A percentile compares a stretch with the other conserved stretches of the same genome.
Conservation (phyloP, 2,888 invertebrate genomes). For the Eledona agricola region DNA sequence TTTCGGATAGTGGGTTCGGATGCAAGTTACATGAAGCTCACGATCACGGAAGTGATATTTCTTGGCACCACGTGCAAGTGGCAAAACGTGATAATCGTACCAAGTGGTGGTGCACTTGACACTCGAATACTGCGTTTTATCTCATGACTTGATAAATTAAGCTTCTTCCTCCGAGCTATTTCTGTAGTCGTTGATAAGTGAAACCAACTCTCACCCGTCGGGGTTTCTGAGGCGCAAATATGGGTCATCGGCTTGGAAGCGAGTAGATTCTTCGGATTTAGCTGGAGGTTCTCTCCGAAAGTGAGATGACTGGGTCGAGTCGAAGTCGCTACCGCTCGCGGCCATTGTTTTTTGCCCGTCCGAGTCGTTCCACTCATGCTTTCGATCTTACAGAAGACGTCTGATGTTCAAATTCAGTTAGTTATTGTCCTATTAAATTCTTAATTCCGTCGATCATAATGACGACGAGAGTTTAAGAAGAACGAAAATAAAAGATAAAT, state of each 20-base stretch:
- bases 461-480: conserved; percentile 12
- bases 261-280: too few relatives aligned
- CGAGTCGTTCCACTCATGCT: conserved; percentile 15
- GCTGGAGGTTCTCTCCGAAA: conserved; percentile 18
- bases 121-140: conserved; percentile 24
- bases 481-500: conserved; percentile 18
- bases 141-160: conserved; percentile 26
- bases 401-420: conserved; percentile 20
- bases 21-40: too few relatives aligned
- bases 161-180: too few relatives aligned
- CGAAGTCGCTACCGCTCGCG: conserved; percentile 13
- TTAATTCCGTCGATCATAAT: conserved; percentile 9
- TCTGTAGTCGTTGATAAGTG: too few relatives aligned
- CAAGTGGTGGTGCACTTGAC: not conserved
- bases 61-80: too few relatives aligned
- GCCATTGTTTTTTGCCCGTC: conserved; percentile 1
- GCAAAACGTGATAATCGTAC: too few relatives aligned
- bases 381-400: not conserved
- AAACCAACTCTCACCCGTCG: too few relatives aligned
- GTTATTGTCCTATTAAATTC: conserved; percentile 14
- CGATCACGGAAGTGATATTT: too few relatives aligned
- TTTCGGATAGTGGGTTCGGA: too few relatives aligned
- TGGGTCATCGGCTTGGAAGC: too few relatives aligned
- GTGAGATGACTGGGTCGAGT: conserved; percentile 20
- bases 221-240: too few relatives aligned